Evolutionary conservation across 2,797 vertebrate genomes (phyloP).

Genomic region (Phaenicophaeus curvirostris): DNA sequence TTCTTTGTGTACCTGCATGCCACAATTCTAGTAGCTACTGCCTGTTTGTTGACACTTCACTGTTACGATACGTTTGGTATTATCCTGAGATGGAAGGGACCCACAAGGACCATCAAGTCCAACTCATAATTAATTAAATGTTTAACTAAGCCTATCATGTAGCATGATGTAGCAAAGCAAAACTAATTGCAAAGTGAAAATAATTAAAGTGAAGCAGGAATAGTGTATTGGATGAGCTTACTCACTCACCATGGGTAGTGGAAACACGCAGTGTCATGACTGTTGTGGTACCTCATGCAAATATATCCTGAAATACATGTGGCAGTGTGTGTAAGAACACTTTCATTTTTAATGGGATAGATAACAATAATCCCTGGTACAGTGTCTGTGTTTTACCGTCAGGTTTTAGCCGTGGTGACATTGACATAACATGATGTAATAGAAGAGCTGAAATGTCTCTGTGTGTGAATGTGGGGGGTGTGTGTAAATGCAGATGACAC

Average conservation of each 20-base stretch:
- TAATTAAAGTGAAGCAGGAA: background rate
- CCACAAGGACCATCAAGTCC: accelerated
- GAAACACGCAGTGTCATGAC: background rate
- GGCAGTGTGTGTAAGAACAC: background rate
- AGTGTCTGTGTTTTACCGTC: background rate
- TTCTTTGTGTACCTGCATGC: background rate
- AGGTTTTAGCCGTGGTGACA: background rate
- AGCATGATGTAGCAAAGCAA: background rate
- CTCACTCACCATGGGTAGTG: background rate
- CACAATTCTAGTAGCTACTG: background rate
- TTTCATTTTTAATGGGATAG: background rate
- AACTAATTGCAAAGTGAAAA: background rate
- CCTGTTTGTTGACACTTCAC: background rate
- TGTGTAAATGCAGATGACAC: background rate
- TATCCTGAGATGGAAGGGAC: background rate
- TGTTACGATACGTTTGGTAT: background rate
- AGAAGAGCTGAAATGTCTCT: background rate
- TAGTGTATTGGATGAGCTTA: background rate
- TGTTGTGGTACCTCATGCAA: background rate
- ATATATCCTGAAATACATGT: background rate
- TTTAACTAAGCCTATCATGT: background rate
- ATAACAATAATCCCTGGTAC: background rate
- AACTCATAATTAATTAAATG: background rate
- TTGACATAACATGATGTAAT: background rate
- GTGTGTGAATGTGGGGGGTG: background rate